phyloP scores from a whole-genome alignment of 2,888 invertebrate genomes.

The Agrotis puta region DNA sequence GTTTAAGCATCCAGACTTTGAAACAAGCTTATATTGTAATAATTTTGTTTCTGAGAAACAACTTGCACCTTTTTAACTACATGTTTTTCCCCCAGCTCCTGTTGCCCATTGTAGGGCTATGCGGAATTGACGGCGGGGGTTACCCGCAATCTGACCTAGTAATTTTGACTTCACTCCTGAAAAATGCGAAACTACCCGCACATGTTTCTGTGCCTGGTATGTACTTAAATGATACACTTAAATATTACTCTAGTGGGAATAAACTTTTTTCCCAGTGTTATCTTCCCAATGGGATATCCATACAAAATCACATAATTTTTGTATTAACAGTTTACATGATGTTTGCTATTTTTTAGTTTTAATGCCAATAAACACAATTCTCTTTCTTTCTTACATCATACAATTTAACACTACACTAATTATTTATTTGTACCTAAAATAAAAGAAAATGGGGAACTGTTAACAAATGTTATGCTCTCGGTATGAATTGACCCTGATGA shows the following conservation, averaged over 20 bases:
- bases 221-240: constrained; percentile 20
- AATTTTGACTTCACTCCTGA: constrained; percentile 94
- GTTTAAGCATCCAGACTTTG: not conserved
- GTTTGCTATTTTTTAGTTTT: no score
- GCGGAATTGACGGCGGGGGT: constrained; percentile 92
- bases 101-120: constrained; percentile 93
- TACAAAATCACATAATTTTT: no score
- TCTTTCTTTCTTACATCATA: no score
- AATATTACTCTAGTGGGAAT: not conserved
- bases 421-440: no score
- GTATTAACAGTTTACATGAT: no score
- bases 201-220: constrained; percentile 85
- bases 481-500: no score
- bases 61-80: not conserved
- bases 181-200: constrained; percentile 93
- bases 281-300: no score
- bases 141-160: constrained; percentile 95
- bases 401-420: no score
- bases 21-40: constrained; percentile 2
- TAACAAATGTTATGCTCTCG: no score
- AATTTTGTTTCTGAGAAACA: constrained; percentile 1
- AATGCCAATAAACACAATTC: no score
- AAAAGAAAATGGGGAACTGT: no score
- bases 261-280: no score
- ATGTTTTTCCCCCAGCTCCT: constrained; percentile 86